Base-by-base conservation (phyloP, 2,888 invertebrate species). In the Phalangium opilio region DNA sequence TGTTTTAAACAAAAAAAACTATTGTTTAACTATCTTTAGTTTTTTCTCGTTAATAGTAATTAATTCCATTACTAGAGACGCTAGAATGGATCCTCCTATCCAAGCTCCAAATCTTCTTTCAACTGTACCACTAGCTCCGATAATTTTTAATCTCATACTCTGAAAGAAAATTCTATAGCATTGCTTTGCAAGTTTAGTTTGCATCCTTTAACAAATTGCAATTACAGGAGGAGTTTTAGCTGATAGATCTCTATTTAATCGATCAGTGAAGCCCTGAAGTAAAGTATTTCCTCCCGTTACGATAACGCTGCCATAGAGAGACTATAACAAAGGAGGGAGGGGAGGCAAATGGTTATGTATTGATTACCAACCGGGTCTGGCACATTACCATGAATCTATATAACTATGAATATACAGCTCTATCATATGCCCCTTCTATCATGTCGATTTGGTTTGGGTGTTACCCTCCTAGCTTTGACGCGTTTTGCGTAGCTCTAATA, bases 61-160 rank as follows among this genome's bases (percentile, higher is more conserved):
- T 12, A 38, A 15, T 2, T 32, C 2, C 14, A 34, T 54, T 58
- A 71, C 70, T 62, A 98, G 82, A 1, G 96, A 96, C 0, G 95
- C 96, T 42, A 99, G 71, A 60, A 98, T 98, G 0, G 96, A 98
- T 3, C 98, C 98, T 15, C 87, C 98, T 53, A 96, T 95, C 96
- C 96, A 98, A 1, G 95, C 83, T 4, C 95, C 95, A 70, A 93
- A 96, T 38, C 57, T 48, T 41, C 96, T 68, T 68, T 98, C 98
- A 1, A 82, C 78, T 41, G 82, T 81, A 40, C 89, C 83, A 60
- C 89, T 86, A 3, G 91, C 85, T 3, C 89, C 84, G 60, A 90
- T 85, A 62, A 89, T 76, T 73, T 96, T 95, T 52, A 98, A 73
- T 44, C 95, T 75, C 75, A 95, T 91, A 46, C 85, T 86, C 72